Conservation (phyloP, 2,797 vertebrate species). For the Crypturellus tataupa region DNA sequence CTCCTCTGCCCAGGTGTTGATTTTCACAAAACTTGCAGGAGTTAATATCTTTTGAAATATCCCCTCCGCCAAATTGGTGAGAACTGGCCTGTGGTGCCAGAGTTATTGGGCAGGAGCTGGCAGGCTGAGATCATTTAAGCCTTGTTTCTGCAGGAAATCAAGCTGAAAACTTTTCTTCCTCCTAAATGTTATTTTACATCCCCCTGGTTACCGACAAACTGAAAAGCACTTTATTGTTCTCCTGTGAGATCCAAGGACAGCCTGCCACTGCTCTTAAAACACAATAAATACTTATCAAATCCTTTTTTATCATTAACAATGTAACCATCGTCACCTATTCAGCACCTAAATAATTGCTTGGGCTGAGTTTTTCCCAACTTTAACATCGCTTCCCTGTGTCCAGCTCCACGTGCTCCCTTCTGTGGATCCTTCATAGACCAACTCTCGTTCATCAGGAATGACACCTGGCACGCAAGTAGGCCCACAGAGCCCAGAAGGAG, state of each 20-base stretch:
- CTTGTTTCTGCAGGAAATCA: slow-evolving; percentile 1
- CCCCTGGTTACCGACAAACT: neutral
- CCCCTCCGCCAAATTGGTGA: neutral
- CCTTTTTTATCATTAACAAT: neutral
- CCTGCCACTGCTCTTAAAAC: neutral
- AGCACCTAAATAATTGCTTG: neutral
- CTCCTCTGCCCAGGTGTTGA: neutral
- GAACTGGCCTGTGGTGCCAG: neutral
- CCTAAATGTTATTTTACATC: neutral
- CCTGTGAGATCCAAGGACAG: neutral
- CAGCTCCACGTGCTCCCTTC: fast-evolving
- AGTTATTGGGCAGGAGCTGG: neutral
- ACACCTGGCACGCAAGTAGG: neutral
- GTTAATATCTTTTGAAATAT: neutral
- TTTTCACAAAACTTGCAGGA: neutral
- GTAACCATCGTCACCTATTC: neutral
- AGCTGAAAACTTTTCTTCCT: neutral
- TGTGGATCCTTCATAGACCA: neutral
- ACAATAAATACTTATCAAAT: neutral
- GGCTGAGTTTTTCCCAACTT: neutral
- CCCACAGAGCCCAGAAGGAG: fast-evolving
- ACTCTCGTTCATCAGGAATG: neutral
- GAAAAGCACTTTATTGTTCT: neutral
- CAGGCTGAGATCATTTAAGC: neutral
- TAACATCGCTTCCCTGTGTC: neutral